Evolutionary conservation across 2,797 vertebrate species (phyloP), one percentile per base, ranked within the genome.

Genomic region (Hylomyscus alleni): DNA sequence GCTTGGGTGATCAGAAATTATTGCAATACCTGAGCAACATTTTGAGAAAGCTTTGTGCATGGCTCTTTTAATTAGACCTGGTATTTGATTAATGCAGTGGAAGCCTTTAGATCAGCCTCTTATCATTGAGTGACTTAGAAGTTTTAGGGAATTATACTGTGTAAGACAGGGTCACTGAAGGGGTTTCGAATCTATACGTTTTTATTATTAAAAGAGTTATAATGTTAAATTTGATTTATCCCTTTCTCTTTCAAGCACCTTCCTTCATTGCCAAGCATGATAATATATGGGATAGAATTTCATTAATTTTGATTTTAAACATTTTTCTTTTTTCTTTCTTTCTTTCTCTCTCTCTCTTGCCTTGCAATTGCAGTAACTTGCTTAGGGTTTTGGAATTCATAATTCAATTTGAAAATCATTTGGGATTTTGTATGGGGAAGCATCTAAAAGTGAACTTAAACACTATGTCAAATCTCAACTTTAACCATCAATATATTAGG

Each of bases 1-100:
- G 99, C 99, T 99, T 99, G 99, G 99, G 99, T 99, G 99, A 99
- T 99, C 99, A 99, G 99, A 99, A 99, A 99, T 99, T 99, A 99
- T 99, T 99, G 99, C 99, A 99, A 99, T 99, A 99, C 99, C 99
- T 99, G 99, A 99, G 99, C 99, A 99, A 99, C 99, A 99, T 99
- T 99, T 99, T 99, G 99, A 99, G 99, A 99, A 99, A 99, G 99
- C 99, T 99, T 99, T 99, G 99, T 99, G 99, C 99, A 99, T 99
- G 99, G 99, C 99, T 99, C 99, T 99, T 99, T 99, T 99, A 99
- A 99, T 99, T 99, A 99, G 99, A 99, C 99, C 99, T 99, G 99
- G 99, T 99, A 99, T 99, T 99, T 99, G 99, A 99, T 99, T 99
- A 99, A 99, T 99, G 99, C 99, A 99, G 98, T 99, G 99, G 99